A percentile compares a stretch with the other conserved stretches of the same genome.
phyloP scores from a whole-genome alignment of 2,888 invertebrate genomes.

The Sicus ferrugineus region DNA sequence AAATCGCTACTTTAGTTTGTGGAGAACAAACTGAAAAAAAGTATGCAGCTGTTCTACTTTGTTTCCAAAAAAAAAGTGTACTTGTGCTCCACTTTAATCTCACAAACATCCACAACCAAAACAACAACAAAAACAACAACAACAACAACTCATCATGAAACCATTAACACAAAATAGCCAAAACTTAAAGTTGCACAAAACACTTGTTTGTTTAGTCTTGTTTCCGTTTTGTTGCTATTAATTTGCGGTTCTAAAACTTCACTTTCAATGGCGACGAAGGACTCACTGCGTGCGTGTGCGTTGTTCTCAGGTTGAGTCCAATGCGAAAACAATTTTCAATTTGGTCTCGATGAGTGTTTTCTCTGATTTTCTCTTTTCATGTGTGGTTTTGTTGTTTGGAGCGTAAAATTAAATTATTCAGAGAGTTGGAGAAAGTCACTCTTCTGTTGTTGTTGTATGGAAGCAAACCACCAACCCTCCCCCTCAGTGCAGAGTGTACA shows the following conservation, averaged over 20 bases:
- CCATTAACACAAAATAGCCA: background rate
- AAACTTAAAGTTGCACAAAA: conserved; percentile 2
- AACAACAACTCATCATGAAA: background rate
- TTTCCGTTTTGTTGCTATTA: conserved; percentile 26
- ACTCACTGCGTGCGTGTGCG: conserved; percentile 67
- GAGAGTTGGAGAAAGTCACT: too few relatives aligned
- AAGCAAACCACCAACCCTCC: too few relatives aligned
- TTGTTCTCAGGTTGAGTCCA: conserved; percentile 62
- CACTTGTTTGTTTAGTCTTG: background rate
- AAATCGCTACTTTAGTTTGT: too few relatives aligned
- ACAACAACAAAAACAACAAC: background rate
- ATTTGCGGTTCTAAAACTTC: conserved; percentile 8
- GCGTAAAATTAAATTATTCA: background rate
- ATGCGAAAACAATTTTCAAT: conserved; percentile 55
- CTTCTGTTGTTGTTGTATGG: too few relatives aligned
- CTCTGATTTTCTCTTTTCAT: background rate
- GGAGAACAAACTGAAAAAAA: too few relatives aligned
- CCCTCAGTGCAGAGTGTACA: too few relatives aligned
- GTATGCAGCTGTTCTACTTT: too few relatives aligned
- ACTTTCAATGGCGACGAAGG: conserved; percentile 42
- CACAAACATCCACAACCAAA: too few relatives aligned
- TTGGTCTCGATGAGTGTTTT: background rate
- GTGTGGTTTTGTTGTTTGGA: background rate
- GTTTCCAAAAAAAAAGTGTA: too few relatives aligned
- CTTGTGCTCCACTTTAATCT: too few relatives aligned